Conservation (phyloP, 1,140 invertebrate genomes). For the Hyphantria cunea region DNA sequence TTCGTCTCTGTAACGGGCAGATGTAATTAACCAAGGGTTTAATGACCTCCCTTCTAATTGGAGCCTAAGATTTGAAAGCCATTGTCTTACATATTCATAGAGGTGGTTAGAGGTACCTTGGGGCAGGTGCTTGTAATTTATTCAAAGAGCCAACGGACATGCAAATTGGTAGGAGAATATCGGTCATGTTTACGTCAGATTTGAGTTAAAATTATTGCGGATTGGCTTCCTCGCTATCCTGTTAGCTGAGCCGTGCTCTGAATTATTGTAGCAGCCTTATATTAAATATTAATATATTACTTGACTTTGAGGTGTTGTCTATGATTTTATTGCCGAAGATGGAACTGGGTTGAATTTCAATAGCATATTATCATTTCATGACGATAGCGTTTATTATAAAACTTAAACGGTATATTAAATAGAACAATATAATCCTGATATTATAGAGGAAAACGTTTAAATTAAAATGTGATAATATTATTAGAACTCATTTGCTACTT, state of each 20-base stretch:
- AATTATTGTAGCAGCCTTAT: slow-evolving; percentile 36
- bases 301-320: background rate
- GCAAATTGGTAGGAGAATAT: slow-evolving; percentile 77
- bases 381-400: no score
- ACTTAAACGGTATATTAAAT: no score
- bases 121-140: slow-evolving; percentile 75
- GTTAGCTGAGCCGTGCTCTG: slow-evolving; percentile 33
- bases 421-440: no score
- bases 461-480: no score
- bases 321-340: no score
- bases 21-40: slow-evolving; percentile 69
- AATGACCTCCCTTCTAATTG: slow-evolving; percentile 74
- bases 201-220: slow-evolving; percentile 77
- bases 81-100: slow-evolving; percentile 81
- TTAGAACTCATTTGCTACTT: no score
- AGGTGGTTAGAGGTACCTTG: slow-evolving; percentile 46
- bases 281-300: slow-evolving; percentile 3
- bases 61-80: slow-evolving; percentile 73
- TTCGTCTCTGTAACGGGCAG: slow-evolving; percentile 46
- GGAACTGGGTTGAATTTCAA: no score
- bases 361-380: no score
- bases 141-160: slow-evolving; percentile 75
- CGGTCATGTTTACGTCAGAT: slow-evolving; percentile 80
- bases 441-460: no score
- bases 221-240: slow-evolving; percentile 55